Conservation (phyloP, 2,888 invertebrate species). For the Carpatolechia fugitivella region DNA sequence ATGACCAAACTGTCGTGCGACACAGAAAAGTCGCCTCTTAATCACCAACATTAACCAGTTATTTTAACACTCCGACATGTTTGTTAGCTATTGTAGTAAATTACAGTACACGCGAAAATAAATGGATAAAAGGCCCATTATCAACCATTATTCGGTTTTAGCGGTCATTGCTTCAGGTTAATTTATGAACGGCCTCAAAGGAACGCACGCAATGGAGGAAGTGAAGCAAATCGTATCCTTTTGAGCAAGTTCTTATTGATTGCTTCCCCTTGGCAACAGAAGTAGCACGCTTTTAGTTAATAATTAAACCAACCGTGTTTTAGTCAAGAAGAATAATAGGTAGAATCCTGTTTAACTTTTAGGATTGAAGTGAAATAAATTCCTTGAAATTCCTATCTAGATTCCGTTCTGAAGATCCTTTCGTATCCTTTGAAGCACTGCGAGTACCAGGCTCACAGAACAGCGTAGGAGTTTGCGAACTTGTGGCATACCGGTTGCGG, state of each 20-base stretch:
- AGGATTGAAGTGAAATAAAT: not conserved
- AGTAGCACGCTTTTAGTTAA: not conserved
- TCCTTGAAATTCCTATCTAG: not conserved
- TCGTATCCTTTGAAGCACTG: conserved; percentile 58
- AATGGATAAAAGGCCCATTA: not conserved
- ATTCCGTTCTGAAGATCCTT: conserved; percentile 35
- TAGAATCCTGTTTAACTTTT: not conserved
- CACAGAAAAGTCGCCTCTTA: not conserved
- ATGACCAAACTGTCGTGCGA: not conserved
- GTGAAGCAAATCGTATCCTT: conserved; percentile 17
- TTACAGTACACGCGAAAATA: not conserved
- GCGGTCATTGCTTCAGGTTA: conserved; percentile 19
- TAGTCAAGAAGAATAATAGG: not conserved
- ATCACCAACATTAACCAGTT: not conserved
- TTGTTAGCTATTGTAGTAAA: not conserved
- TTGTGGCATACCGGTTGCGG: conserved; percentile 56
- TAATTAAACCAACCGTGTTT: not conserved
- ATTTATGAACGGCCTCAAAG: conserved; percentile 6
- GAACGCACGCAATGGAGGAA: conserved; percentile 17
- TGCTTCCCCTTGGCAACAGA: conserved; percentile 18
- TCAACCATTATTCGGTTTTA: conserved; percentile 1
- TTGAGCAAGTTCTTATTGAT: conserved; percentile 14
- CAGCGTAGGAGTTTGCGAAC: conserved; percentile 37
- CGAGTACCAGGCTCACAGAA: conserved; percentile 61
- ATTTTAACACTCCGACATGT: not conserved